Evolutionary conservation across 2,113 vertebrate genomes (phyloP).

Genomic region (Mormoops blainvillei): DNA sequence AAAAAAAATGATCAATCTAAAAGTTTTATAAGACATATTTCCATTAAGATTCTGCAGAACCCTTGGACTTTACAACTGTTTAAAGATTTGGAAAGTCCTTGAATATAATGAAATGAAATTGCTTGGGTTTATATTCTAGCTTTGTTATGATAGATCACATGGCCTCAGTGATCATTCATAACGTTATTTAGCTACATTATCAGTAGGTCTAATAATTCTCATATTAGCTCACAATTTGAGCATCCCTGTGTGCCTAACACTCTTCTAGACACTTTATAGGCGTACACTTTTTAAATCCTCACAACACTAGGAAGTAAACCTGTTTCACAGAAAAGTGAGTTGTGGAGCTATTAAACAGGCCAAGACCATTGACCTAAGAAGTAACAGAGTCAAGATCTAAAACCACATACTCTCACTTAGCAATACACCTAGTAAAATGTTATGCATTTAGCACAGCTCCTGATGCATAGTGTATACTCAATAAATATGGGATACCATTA

Average conservation of each 20-base stretch:
- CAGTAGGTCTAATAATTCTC: not conserved
- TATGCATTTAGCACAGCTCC: not conserved
- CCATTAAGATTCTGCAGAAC: not conserved
- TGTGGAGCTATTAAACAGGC: not conserved
- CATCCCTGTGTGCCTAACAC: not conserved
- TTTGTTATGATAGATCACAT: not conserved
- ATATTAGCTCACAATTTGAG: not conserved
- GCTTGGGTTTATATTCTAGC: not conserved
- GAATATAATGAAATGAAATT: not conserved
- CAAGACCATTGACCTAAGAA: not conserved
- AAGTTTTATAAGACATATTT: not conserved
- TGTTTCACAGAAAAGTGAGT: not conserved
- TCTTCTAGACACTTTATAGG: not conserved
- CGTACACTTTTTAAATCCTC: not conserved
- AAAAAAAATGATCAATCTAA: not conserved
- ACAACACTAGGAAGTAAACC: not conserved
- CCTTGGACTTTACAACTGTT: not conserved
- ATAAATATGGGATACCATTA: not conserved
- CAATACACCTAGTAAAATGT: not conserved
- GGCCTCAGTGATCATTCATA: not conserved
- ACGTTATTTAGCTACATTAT: not conserved
- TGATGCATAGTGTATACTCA: not conserved
- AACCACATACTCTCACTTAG: not conserved
- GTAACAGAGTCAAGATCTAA: not conserved
- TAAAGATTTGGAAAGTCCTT: not conserved